These are phyloP conservation scores for Oikopleura dioica DNA, from an alignment of 23 tunicate species.

Conservation along the genomic window DNA sequence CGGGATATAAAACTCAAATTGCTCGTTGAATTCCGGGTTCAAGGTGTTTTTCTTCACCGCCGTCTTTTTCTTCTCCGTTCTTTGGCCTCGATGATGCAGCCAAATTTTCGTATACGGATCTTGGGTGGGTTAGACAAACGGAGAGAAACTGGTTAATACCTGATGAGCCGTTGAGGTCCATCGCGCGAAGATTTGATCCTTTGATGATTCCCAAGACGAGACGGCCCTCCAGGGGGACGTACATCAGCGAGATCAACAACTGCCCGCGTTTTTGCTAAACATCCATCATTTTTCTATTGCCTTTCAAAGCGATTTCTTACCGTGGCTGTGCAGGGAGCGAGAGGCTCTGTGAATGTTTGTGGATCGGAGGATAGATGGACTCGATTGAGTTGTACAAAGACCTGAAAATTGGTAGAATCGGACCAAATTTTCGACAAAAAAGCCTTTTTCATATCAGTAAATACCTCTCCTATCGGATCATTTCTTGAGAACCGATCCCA, in stretches of 20 bases:
- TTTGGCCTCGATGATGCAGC: slow-evolving; percentile 44
- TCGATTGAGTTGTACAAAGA: slow-evolving; percentile 11
- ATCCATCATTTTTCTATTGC: too few relatives aligned
- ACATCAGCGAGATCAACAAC: slow-evolving; percentile 49
- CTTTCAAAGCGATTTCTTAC: too few relatives aligned
- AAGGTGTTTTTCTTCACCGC: slow-evolving; percentile 27
- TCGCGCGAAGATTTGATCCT: slow-evolving; percentile 62
- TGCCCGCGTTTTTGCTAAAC: slow-evolving; percentile 90
- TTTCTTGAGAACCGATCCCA: slow-evolving; percentile 79
- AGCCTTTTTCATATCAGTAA: too few relatives aligned
- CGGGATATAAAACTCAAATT: slow-evolving; percentile 41
- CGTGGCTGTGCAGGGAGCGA: slow-evolving; percentile 26
- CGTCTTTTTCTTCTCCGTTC: slow-evolving; percentile 68
- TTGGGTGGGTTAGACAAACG: too few relatives aligned
- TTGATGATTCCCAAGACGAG: slow-evolving; percentile 35
- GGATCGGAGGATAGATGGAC: slow-evolving; percentile 12
- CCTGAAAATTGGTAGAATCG: too few relatives aligned
- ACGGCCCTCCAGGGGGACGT: slow-evolving; percentile 56
- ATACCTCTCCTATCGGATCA: slow-evolving; percentile 87
- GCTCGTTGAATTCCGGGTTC: slow-evolving; percentile 50
- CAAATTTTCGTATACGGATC: slow-evolving; percentile 94
- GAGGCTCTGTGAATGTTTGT: slow-evolving; percentile 20
- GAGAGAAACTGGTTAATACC: slow-evolving; percentile 18
- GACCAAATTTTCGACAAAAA: too few relatives aligned
- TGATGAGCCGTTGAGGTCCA: slow-evolving; percentile 87